phyloP scores from a whole-genome alignment of 2,888 invertebrate genomes.

The Tricholauxania praeusta region DNA sequence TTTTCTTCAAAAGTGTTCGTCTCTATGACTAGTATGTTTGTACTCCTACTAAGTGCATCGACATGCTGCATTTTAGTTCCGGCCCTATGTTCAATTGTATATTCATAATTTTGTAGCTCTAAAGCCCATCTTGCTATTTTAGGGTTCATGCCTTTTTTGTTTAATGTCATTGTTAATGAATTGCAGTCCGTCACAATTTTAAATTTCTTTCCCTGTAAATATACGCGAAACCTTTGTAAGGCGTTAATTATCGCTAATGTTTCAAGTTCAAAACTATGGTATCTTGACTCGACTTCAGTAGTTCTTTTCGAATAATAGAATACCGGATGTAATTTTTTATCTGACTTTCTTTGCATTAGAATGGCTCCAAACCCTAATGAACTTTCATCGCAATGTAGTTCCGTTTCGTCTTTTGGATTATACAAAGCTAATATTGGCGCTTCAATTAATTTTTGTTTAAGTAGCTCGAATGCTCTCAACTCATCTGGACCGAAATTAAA shows the following conservation, averaged over 20 bases:
- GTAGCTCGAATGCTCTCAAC: slow-evolving; percentile 25
- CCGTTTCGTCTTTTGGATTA: slow-evolving; percentile 27
- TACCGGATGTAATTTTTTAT: slow-evolving; percentile 35
- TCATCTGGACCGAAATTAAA: slow-evolving; percentile 29
- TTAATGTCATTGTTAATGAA: no score
- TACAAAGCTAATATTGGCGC: slow-evolving; percentile 35
- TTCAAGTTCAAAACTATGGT: no score
- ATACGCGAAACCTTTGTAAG: no score
- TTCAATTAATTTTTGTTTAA: slow-evolving; percentile 32
- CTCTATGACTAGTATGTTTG: slow-evolving; percentile 33
- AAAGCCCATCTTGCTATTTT: slow-evolving; percentile 19
- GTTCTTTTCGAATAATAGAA: slow-evolving; percentile 36
- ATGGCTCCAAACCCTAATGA: no score
- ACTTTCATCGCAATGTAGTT: slow-evolving; percentile 41
- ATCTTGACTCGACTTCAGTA: no score
- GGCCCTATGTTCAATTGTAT: slow-evolving; percentile 30
- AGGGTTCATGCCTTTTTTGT: no score
- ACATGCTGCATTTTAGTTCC: slow-evolving; percentile 53
- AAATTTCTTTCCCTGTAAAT: no score
- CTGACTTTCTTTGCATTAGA: slow-evolving; percentile 37
- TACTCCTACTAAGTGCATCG: slow-evolving; percentile 52
- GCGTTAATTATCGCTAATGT: no score
- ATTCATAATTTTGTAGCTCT: slow-evolving; percentile 30
- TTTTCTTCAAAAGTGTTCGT: slow-evolving; percentile 41
- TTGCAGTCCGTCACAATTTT: no score